Conservation (phyloP, 2,888 invertebrate species). For the Allolobophora icterica region DNA sequence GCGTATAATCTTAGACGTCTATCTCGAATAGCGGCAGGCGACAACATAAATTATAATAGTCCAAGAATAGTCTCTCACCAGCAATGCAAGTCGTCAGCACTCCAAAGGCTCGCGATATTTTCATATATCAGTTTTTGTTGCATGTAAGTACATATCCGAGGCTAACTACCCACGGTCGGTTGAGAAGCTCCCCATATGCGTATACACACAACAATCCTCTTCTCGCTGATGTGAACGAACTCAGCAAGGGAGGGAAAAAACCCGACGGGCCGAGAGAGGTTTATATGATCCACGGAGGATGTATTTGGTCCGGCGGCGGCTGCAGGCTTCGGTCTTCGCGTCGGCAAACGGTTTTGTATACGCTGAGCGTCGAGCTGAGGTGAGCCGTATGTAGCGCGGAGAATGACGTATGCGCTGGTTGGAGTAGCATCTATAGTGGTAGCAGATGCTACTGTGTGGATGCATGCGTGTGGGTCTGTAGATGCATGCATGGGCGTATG, state of each 20-base stretch:
- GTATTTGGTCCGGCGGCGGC: too few relatives aligned
- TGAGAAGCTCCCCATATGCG: not conserved
- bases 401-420: not conserved
- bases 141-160: not conserved
- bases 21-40: not conserved
- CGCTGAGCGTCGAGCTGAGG: too few relatives aligned
- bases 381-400: not conserved
- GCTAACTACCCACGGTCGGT: not conserved
- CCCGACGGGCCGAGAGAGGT: not conserved
- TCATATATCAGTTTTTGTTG: slow-evolving; percentile 17
- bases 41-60: not conserved
- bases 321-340: not conserved
- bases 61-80: not conserved
- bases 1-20: not conserved
- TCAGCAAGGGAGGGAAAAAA: too few relatives aligned
- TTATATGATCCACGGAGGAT: not conserved
- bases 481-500: too few relatives aligned
- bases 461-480: not conserved
- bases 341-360: not conserved
- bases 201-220: not conserved
- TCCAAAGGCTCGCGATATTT: not conserved
- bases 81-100: not conserved
- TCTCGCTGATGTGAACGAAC: not conserved
- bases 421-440: not conserved
- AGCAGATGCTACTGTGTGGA: not conserved